Evolutionary conservation across 2,888 invertebrate species (phyloP).

Genomic region (Troides helena): DNA sequence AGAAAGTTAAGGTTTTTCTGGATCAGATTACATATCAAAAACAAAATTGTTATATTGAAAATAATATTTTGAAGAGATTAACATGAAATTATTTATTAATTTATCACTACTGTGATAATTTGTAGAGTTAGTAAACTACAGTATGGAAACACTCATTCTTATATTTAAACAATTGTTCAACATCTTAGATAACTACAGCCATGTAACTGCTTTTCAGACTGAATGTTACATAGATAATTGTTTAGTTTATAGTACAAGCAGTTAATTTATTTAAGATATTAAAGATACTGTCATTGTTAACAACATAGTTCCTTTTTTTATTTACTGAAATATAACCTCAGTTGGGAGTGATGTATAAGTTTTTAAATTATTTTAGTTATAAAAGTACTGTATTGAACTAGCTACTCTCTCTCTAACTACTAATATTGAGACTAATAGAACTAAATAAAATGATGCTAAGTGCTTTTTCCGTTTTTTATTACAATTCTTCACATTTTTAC

Average conservation of each 20-base stretch:
- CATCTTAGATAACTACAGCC: background rate
- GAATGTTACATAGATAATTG: background rate
- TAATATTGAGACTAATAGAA: background rate
- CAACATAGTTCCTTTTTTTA: background rate
- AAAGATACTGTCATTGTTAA: background rate
- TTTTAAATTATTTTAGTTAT: slow-evolving; percentile 24
- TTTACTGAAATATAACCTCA: background rate
- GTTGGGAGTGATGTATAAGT: slow-evolving; percentile 18
- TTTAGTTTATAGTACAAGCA: slow-evolving; percentile 6
- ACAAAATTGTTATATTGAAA: too few species aligned
- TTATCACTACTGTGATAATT: too few species aligned
- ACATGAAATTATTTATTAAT: background rate
- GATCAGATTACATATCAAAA: too few species aligned
- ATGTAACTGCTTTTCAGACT: background rate
- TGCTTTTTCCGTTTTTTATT: slow-evolving; percentile 31
- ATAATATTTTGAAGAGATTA: too few species aligned
- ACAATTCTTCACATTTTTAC: slow-evolving; percentile 38
- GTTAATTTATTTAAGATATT: background rate
- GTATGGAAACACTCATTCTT: background rate
- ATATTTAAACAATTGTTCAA: background rate
- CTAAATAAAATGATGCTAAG: slow-evolving; percentile 19
- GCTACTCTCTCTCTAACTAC: too few species aligned
- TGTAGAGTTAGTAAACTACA: too few species aligned
- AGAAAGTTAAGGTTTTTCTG: too few species aligned
- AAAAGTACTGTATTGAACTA: too few species aligned